Percentiles rank a stretch among this genome's conserved stretches.
These are phyloP conservation scores for Galerucella nymphaeae DNA, from an alignment of 2,888 invertebrate genomes.

Conservation along the genomic window DNA sequence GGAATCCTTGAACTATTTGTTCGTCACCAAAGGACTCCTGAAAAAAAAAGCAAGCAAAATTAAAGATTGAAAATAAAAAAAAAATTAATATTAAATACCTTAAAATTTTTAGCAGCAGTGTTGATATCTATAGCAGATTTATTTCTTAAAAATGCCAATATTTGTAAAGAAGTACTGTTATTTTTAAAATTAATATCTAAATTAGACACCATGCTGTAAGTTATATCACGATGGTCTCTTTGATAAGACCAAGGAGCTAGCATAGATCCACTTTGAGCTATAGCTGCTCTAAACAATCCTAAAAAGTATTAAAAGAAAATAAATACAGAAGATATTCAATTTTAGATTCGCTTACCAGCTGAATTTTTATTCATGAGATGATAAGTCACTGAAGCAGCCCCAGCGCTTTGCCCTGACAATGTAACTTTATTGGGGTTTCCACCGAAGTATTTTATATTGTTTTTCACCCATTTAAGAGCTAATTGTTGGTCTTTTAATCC, in stretches of 20 bases:
- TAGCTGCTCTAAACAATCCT: slow-evolving; percentile 49
- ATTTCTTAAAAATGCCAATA: slow-evolving; percentile 47
- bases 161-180: slow-evolving; percentile 40
- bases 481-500: slow-evolving; percentile 53
- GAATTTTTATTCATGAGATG: slow-evolving; percentile 46
- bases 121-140: slow-evolving; percentile 39
- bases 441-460: slow-evolving; percentile 51
- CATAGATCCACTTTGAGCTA: slow-evolving; percentile 51
- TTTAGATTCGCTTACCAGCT: slow-evolving; percentile 26
- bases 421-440: slow-evolving; percentile 51
- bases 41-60: not conserved
- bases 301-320: slow-evolving; percentile 28
- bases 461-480: slow-evolving; percentile 49
- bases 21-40: slow-evolving; percentile 29
- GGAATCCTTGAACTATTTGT: slow-evolving; percentile 37
- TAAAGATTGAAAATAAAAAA: too few species aligned
- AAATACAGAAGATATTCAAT: not conserved
- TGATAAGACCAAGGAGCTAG: slow-evolving; percentile 50
- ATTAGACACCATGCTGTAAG: slow-evolving; percentile 51
- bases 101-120: slow-evolving; percentile 19
- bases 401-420: slow-evolving; percentile 53
- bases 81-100: not conserved
- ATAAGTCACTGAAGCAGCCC: slow-evolving; percentile 47
- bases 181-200: slow-evolving; percentile 50
- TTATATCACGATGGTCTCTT: slow-evolving; percentile 51